Evolutionary conservation across 2,113 vertebrate genomes (phyloP).

Genomic region (Hassar affinis): DNA sequence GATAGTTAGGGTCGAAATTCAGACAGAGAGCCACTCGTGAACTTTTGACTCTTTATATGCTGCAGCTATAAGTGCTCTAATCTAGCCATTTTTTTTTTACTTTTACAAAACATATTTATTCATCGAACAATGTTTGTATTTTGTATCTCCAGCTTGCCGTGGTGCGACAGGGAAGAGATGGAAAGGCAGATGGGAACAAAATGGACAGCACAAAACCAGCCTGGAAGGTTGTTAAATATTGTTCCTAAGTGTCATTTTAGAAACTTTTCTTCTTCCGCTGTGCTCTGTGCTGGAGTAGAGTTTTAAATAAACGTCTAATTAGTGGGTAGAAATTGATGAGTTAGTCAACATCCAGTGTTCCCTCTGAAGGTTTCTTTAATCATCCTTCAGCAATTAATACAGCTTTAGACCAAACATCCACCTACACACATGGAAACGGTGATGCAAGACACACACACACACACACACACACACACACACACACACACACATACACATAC

Average conservation of each 20-base stretch:
- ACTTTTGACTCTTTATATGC: too few species aligned
- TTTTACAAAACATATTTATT: not conserved
- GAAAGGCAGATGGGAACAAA: constrained; percentile 63
- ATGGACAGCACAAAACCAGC: constrained; percentile 73
- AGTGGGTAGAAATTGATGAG: not conserved
- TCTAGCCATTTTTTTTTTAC: too few species aligned
- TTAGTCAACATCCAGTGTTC: constrained; percentile 25
- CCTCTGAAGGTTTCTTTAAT: constrained; percentile 69
- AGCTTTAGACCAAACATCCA: constrained; percentile 59
- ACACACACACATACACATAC: not conserved
- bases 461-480: not conserved
- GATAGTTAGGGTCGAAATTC: too few species aligned
- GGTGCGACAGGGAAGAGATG: constrained; percentile 72
- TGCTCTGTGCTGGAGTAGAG: not conserved
- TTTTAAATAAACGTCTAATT: not conserved
- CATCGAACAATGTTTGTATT: constrained; percentile 12
- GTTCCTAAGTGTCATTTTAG: not conserved
- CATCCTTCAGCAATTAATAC: constrained; percentile 59
- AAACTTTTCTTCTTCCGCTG: not conserved
- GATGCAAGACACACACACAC: too few species aligned
- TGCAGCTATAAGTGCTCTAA: too few species aligned
- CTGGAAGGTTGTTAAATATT: constrained; percentile 68
- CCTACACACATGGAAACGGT: constrained; percentile 25
- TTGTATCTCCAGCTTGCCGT: constrained; percentile 65
- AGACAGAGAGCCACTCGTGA: too few species aligned